Evolutionary conservation across 1,140 invertebrate genomes (phyloP), one percentile per base, ranked within the genome.

Genomic region (Drosophila murphyi): DNA sequence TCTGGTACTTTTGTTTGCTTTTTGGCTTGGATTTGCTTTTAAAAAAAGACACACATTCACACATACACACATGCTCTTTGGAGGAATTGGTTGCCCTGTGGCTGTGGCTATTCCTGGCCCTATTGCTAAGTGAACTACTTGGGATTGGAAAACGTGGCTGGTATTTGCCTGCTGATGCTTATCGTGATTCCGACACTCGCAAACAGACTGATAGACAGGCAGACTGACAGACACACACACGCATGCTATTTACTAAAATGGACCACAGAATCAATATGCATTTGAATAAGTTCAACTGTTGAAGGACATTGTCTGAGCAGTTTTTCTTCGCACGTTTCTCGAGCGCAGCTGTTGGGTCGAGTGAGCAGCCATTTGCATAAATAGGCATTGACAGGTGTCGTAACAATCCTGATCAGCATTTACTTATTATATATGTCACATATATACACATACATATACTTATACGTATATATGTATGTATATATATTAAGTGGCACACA

Each of bases 241-340:
- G 57, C 55, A 69, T 48, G 52, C 20, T 55, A 8, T 55, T 45
- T 69, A 82, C 45, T 74, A 61, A 71, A 73, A 47, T 77, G 72
- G 76, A 80, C 77, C 85, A 64, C 85, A 88, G 85, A 88, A 88
- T 88, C 85, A 89, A 89, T 89, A 88, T 89, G 78, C 85, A 89
- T 89, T 89, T 88, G 73, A 80, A 85, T 87, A 82, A 80, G 80
- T 60, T 73, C 51, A 45, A 43, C 12, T 3, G 43, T 63, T 41
- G 56, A 54, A 43, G 47, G 20, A 29, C 6, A 54, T 41, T 34
- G 37, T 43, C 4, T 48, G 12, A 12, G 20, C n/a, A 51, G n/a
- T 35, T 60, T 48, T 10, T 57, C 12, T 12, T 35, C 48, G 48
- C 48, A 50, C 43, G 8, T 43, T 28, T 35, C 35, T 55, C 8